Evolutionary conservation across 2,113 vertebrate species (phyloP).

Genomic region (Pachycephala philippinensis): DNA sequence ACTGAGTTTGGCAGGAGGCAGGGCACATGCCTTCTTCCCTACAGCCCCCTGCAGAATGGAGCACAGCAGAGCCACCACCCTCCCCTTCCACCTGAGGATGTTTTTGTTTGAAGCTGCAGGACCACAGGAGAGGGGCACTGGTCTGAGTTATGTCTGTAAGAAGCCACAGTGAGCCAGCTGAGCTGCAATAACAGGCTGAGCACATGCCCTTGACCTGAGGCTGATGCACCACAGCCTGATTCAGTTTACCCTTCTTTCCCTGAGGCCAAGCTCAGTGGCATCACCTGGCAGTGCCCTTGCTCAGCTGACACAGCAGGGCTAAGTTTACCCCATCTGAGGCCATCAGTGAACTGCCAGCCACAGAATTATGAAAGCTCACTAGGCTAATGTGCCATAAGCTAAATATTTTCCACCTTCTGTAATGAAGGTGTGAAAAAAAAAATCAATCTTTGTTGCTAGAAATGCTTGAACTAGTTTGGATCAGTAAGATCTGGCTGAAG

Average conservation of each 20-base stretch:
- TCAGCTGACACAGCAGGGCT: neutral
- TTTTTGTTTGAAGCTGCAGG: neutral
- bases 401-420: neutral
- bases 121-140: neutral
- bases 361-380: neutral
- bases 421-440: neutral
- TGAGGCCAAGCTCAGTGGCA: neutral
- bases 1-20: neutral
- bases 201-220: neutral
- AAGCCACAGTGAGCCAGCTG: neutral
- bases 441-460: neutral
- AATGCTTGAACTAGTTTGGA: neutral
- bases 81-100: neutral
- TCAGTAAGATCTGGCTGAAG: neutral
- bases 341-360: neutral
- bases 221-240: neutral
- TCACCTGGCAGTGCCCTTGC: neutral
- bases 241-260: neutral
- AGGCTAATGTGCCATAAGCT: neutral
- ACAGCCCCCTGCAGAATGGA: neutral
- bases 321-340: neutral
- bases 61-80: neutral
- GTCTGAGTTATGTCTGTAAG: neutral
- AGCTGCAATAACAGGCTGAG: neutral
- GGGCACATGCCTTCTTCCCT: rapidly evolving